Percentiles rank a stretch among this genome's conserved stretches.
Evolutionary conservation across 2,888 invertebrate genomes (phyloP).

Genomic region (Cerastis rubricosa): DNA sequence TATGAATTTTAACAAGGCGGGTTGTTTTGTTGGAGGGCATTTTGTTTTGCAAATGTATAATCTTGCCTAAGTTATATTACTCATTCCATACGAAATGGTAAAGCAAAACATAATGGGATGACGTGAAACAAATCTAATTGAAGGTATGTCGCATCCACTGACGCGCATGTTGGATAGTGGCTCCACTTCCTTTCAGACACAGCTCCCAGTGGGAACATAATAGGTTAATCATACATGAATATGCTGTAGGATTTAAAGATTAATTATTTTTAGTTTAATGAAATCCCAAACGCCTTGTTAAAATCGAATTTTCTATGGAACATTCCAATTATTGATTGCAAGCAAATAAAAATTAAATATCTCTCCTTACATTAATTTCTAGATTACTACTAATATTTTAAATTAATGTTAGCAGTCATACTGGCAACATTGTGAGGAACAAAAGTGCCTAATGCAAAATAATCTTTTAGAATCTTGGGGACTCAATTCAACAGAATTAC

Average conservation of each 20-base stretch:
- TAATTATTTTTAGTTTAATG: neutral
- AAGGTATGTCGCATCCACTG: neutral
- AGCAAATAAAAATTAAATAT: neutral
- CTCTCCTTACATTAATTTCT: neutral
- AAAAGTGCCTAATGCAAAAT: slow-evolving; percentile 5
- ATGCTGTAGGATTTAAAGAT: neutral
- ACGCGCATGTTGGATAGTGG: neutral
- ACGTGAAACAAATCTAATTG: neutral
- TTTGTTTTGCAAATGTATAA: neutral
- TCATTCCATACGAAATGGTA: neutral
- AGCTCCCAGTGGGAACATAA: neutral
- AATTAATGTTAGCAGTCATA: slow-evolving; percentile 51
- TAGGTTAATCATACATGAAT: neutral
- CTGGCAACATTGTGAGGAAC: slow-evolving; percentile 57
- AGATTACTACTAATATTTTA: slow-evolving; percentile 25
- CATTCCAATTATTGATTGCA: neutral
- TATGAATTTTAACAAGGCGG: slow-evolving; percentile 19
- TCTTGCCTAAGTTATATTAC: neutral
- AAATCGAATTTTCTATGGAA: neutral
- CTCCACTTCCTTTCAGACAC: neutral
- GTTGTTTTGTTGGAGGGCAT: neutral
- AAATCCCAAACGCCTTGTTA: slow-evolving; percentile 22
- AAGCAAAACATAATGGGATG: neutral
- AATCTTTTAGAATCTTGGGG: neutral
- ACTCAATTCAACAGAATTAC: slow-evolving; percentile 1